Evolutionary conservation across 2,797 vertebrate genomes (phyloP).

Genomic region (Cyclura pinguis): DNA sequence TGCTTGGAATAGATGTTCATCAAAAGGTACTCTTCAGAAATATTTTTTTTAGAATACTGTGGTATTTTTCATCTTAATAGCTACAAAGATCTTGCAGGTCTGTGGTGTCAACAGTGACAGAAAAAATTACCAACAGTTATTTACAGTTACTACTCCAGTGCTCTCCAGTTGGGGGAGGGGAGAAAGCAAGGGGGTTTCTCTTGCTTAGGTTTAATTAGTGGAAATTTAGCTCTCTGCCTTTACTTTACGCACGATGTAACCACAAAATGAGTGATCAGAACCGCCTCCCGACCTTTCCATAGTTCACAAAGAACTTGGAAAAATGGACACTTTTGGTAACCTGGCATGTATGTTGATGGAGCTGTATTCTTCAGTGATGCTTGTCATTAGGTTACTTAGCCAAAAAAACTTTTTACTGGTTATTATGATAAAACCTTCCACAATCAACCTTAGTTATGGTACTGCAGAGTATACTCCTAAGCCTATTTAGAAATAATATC

Average conservation of each 20-base stretch:
- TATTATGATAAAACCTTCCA: neutral
- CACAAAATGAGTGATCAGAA: neutral
- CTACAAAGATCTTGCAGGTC: neutral
- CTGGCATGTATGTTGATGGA: neutral
- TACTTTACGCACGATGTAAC: neutral
- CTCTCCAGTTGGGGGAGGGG: neutral
- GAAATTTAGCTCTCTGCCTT: neutral
- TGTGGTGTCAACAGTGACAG: neutral
- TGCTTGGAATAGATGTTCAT: conserved; percentile 74
- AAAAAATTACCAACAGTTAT: neutral
- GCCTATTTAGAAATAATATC: no score
- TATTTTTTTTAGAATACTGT: conserved; percentile 28
- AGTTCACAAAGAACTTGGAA: neutral
- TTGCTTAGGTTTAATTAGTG: neutral
- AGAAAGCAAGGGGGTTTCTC: neutral
- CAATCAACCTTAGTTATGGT: neutral
- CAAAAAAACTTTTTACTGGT: neutral
- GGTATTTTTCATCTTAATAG: conserved; percentile 12
- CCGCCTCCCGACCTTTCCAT: neutral
- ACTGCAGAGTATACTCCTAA: no score
- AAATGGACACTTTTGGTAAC: neutral
- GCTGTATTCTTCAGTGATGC: neutral
- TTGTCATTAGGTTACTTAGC: neutral
- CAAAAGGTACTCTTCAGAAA: conserved; percentile 70
- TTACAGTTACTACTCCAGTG: neutral